Percentiles rank a stretch among this genome's conserved stretches.
These are phyloP conservation scores for Nasonovia ribisnigri DNA, from an alignment of 2,888 invertebrate genomes.

Conservation along the genomic window DNA sequence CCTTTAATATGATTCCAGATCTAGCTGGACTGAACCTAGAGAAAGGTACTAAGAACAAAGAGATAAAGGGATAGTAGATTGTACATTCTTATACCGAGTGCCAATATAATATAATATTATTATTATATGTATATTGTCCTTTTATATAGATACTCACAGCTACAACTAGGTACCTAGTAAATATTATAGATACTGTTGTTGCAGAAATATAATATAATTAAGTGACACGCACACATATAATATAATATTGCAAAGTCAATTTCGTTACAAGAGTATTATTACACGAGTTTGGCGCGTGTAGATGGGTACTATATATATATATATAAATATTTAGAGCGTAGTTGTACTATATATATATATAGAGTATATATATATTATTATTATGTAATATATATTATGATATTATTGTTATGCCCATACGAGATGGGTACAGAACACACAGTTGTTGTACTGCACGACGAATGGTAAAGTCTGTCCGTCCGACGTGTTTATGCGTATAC, in stretches of 20 bases:
- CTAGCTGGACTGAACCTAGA: too few species aligned
- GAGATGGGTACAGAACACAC: too few species aligned
- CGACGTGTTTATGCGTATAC: not conserved
- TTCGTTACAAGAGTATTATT: not conserved
- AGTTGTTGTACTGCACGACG: too few species aligned
- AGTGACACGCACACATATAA: not conserved
- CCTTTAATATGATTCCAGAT: too few species aligned
- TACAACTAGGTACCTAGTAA: not conserved
- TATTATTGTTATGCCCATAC: too few species aligned
- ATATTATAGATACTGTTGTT: not conserved
- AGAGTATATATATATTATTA: too few species aligned
- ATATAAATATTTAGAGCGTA: too few species aligned
- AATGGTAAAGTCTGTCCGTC: not conserved
- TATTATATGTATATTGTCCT: not conserved
- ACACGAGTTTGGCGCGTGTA: not conserved
- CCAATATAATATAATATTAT: not conserved
- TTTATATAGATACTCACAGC: not conserved
- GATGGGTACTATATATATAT: not conserved
- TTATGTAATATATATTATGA: too few species aligned
- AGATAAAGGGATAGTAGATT: too few species aligned
- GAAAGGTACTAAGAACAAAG: too few species aligned
- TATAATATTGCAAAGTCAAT: not conserved
- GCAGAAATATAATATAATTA: not conserved
- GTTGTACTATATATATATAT: too few species aligned
- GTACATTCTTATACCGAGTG: not conserved